A percentile compares a stretch with the other conserved stretches of the same genome.
Conservation (phyloP, 2,797 vertebrate species). For the Danio tinwini region DNA sequence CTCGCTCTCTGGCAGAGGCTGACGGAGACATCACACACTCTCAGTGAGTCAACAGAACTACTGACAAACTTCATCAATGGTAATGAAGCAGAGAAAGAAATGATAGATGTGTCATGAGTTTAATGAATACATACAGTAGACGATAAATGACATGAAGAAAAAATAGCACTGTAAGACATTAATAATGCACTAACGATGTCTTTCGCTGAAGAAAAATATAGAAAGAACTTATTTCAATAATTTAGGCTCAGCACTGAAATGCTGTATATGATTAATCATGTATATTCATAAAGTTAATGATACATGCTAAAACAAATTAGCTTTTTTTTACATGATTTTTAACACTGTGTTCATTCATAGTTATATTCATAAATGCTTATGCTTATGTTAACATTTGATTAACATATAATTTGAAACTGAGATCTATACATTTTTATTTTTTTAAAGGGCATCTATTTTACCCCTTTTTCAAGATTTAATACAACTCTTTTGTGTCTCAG, state of each 20-base stretch:
- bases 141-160: not conserved
- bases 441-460: no score
- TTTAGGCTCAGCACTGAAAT: not conserved
- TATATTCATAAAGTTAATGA: conserved; percentile 3
- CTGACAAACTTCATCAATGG: not conserved
- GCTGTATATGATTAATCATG: not conserved
- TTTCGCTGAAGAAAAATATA: not conserved
- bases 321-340: not conserved
- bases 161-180: not conserved
- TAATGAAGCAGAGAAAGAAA: not conserved
- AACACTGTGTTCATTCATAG: not conserved
- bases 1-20: conserved; percentile 87
- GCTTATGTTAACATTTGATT: not conserved
- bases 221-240: not conserved
- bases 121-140: not conserved
- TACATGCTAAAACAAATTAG: not conserved
- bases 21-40: conserved; percentile 24
- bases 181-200: conserved; percentile 8
- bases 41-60: conserved; percentile 11
- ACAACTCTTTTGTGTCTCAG: no score
- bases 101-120: not conserved
- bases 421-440: no score
- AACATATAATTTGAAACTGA: not conserved
- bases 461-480: no score
- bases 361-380: not conserved